phyloP scores from a whole-genome alignment of 2,113 vertebrate species.

The Oplegnathus fasciatus region DNA sequence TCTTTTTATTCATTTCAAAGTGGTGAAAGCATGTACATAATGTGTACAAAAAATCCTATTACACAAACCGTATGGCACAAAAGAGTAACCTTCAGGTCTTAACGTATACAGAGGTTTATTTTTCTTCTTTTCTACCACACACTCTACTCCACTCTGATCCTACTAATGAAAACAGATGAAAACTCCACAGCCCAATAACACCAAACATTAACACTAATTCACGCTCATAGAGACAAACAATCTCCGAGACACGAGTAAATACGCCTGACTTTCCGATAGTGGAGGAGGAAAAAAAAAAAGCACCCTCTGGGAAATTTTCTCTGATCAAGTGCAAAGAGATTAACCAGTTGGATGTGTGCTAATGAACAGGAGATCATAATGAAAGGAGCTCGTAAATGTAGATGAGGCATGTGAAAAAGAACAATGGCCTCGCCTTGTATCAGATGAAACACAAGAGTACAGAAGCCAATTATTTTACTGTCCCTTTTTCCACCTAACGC shows the following conservation, averaged over 20 bases:
- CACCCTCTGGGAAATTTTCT: constrained; percentile 78
- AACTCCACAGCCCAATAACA: constrained; percentile 75
- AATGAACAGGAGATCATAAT: constrained; percentile 76
- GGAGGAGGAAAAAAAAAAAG: constrained; percentile 21
- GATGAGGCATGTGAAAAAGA: constrained; percentile 72
- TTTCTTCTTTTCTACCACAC: neutral
- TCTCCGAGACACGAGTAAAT: constrained; percentile 67
- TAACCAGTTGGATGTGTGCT: constrained; percentile 75
- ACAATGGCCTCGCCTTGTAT: constrained; percentile 46
- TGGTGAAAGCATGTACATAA: neutral
- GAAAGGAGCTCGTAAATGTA: constrained; percentile 74
- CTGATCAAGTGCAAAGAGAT: constrained; percentile 81
- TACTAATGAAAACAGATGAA: constrained; percentile 76
- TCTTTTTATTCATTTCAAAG: constrained; percentile 18
- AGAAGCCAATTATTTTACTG: constrained; percentile 55
- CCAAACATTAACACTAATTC: constrained; percentile 72
- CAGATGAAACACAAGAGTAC: constrained; percentile 58
- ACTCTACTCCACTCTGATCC: constrained; percentile 9
- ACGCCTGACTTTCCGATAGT: constrained; percentile 65
- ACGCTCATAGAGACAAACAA: constrained; percentile 72
- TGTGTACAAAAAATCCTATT: neutral
- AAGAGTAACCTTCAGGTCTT: constrained; percentile 6
- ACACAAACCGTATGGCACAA: neutral
- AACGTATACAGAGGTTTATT: neutral
- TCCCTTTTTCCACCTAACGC: neutral